These are phyloP conservation scores for Trinorchestia longiramus DNA, from an alignment of 1,140 invertebrate genomes.

Conservation along the genomic window DNA sequence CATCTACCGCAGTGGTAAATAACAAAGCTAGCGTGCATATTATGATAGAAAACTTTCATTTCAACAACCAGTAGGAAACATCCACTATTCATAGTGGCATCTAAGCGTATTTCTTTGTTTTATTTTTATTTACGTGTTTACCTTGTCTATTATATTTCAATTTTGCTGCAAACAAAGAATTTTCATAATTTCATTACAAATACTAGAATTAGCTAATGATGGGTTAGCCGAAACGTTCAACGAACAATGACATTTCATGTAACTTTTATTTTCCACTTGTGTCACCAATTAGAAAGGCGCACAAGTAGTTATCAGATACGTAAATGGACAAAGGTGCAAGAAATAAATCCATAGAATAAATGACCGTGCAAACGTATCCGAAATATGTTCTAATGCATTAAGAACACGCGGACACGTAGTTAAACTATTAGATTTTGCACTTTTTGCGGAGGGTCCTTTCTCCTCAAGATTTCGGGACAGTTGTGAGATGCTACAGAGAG, in stretches of 20 bases:
- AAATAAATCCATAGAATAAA: neutral
- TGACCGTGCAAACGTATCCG: neutral
- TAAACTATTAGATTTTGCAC: neutral
- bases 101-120: neutral
- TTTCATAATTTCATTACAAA: neutral
- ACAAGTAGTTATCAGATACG: neutral
- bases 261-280: neutral
- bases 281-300: neutral
- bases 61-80: neutral
- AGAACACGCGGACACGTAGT: neutral
- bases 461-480: neutral
- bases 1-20: neutral
- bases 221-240: neutral
- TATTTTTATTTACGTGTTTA: neutral
- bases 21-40: neutral
- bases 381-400: neutral
- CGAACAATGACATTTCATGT: neutral
- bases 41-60: neutral
- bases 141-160: neutral
- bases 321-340: neutral
- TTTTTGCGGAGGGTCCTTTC: neutral
- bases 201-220: neutral
- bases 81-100: neutral
- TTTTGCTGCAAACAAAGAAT: neutral
- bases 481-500: neutral